Percentiles rank a stretch among this genome's conserved stretches.
Conservation (phyloP, 2,113 vertebrate species). For the Hippopotamus amphibius region DNA sequence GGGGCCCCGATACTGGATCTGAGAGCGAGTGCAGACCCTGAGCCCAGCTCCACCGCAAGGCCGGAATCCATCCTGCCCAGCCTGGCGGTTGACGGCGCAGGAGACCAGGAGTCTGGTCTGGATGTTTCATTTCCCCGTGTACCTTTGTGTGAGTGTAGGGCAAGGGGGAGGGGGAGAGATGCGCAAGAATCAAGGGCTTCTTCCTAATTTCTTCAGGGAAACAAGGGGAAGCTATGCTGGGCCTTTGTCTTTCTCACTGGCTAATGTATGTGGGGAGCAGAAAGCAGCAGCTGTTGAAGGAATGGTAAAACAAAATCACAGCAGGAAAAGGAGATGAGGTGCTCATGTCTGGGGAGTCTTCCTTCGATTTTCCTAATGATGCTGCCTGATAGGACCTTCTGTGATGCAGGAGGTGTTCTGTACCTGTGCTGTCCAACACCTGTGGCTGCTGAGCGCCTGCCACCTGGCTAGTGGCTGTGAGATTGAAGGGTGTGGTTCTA, state of each 20-base stretch:
- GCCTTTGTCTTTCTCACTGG: background rate
- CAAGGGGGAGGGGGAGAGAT: background rate
- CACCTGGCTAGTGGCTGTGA: background rate
- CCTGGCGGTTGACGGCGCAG: fast-evolving
- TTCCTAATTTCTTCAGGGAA: background rate
- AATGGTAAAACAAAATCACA: background rate
- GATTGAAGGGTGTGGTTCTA: background rate
- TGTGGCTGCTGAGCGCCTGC: background rate
- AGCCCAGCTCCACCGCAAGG: background rate
- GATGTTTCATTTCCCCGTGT: background rate
- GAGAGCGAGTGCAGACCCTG: no score
- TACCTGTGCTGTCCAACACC: background rate
- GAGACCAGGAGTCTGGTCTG: background rate
- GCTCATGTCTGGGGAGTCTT: background rate
- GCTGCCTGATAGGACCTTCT: background rate
- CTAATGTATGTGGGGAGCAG: background rate
- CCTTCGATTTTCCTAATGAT: background rate
- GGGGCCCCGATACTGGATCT: background rate
- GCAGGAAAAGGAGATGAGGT: background rate
- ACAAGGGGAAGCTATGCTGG: background rate
- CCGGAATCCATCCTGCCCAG: background rate
- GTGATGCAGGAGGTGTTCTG: background rate
- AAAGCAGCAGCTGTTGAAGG: background rate
- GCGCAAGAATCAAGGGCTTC: background rate
- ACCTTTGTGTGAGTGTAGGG: background rate